Evolutionary conservation across 2,797 vertebrate species (phyloP), one percentile per base, ranked within the genome.

Genomic region (Sarcoramphus papa): DNA sequence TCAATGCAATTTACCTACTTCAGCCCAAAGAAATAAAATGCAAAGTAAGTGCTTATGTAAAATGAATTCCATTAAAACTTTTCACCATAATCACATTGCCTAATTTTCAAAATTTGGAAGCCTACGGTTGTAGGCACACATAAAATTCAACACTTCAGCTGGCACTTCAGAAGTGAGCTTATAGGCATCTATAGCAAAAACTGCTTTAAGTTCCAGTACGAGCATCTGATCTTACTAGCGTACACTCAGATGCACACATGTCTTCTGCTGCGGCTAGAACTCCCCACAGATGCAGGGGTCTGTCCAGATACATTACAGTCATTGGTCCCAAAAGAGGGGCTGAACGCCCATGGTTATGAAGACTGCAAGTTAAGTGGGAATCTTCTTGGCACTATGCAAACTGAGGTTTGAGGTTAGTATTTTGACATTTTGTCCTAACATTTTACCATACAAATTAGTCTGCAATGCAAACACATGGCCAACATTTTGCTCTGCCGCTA

Each of bases 371-470:
- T 64, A 76, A 91, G 43, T 31, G 37, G 54, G 85, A 94, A 85
- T 72, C 45, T 62, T 76, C 41, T 51, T 45, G 50, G 20, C 18
- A 31, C 48, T 70, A 14, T 8, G 45, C 73, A 83, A 90, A 45
- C 31, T 37, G 73, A 77, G 60, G 41, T 70, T 94, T 70, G 45
- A 94, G 64, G 56, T 20, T 5, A 2, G 14, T 74, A 30, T 85
- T 75, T 90, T 82, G 90, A 81, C 67, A 73, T 88, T 91, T 67
- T 70, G 77, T 67, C 73, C 70, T 88, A 85, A 48, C 35, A 50
- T 87, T 90, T 94, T 87, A 70, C 48, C 23, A 10, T 33, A 83
- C 33, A 85, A 93, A 94, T 85, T 57, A 87, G 45, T 43, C 75
- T 75, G 35, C 53, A 82, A 62, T 68, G 40, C 45, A 68, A 92